Base-by-base conservation (phyloP, 2,113 vertebrate species). In the Syngnathus floridae region DNA sequence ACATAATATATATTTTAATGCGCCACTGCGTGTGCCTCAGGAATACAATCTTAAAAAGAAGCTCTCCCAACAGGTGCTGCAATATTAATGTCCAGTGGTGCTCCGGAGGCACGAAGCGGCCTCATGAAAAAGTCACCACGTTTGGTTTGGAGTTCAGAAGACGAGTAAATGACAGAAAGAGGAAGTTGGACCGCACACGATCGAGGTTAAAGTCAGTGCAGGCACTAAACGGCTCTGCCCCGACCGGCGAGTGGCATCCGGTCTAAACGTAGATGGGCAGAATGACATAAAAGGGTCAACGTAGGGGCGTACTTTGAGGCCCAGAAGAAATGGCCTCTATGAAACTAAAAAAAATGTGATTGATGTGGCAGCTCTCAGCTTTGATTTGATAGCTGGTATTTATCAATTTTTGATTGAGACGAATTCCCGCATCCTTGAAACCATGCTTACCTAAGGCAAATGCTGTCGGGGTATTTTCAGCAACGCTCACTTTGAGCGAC, bases 51-150 rank as follows among this genome's bases (percentile, higher is more conserved):
- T 84, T 80, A 76, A 71, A 78, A 81, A 49, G 71, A 74, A 71
- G 64, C 71, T 77, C 72, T 84, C 80, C 81, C 81, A 78, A 82
- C 75, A 76, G 71, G 60, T 65, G 73, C 78, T 91, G 88, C 84
- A 92, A 89, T 90, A 91, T 90, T 89, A 81, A 91, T 90, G 86
- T 22, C 10, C 37, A 13, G 69, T 62, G 78, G 64, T 71, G 17
- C 81, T 79, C 73, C 19, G 21, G 67, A 45, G 75, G 70, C 77
- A 63, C 79, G 54, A 65, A 74, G 55, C 65, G 1, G 45, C 55
- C 78, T 87, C 78, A 82, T 84, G 77, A 87, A 85, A 84, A 87
- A 82, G 79, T 82, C 72, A 88, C 81, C 63, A 65, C 38, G 65
- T 83, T 67, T 56, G 63, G 73, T 81, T 77, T 79, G 26, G 75